Base-by-base conservation (phyloP, 2,888 invertebrate species). In the Encarsia formosa region DNA sequence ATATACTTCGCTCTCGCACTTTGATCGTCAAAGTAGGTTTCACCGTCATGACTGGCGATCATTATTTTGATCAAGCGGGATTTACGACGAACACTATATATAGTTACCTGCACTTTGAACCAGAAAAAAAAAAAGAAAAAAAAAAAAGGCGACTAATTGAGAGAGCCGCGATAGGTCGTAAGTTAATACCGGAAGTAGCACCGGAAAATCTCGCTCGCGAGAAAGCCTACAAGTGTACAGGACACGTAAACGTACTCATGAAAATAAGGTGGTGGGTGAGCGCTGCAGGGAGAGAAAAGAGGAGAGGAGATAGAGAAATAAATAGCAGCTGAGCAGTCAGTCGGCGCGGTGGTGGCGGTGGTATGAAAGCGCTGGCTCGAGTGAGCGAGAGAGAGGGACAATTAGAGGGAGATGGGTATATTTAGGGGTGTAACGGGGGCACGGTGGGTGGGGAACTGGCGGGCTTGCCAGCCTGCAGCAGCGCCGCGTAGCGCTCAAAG, bases 381-480 rank as follows among this genome's bases (percentile, higher is more conserved):
- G 24, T 4, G 16, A 22, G 34, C 22, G 41, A 26, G 41, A 41
- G 37, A 18, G 42, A 32, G 37, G 6, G 45, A 23, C 46, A 41
- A 22, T 35, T 42, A 48, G 42, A 38, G 38, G 40, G 44, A 47
- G 39, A 46, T 49, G 44, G 32, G 52, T 40, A 47, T 51, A 52
- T 48, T 49, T 49, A 52, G 49, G 55, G 55, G 55, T 55, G 55
- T 55, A 52, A 55, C 55, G 55, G 55, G 45, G 55, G 45, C 45
- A 55, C 40, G 22, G 54, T 6, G n/a, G n/a, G n/a, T 6, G 5
- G 16, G 4, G 37, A 37, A 48, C 22, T 45, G 40, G 52, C 24
- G 45, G 35, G 31, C 34, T 22, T 47, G 44, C 39, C 15, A 32
- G 37, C 15, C 39, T 11, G 44, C 32, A n/a, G n/a, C n/a, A n/a